These are phyloP conservation scores for Parazoanthus atlanticus DNA, from an alignment of 92 coral and sea anemone genomes.

Conservation along the genomic window DNA sequence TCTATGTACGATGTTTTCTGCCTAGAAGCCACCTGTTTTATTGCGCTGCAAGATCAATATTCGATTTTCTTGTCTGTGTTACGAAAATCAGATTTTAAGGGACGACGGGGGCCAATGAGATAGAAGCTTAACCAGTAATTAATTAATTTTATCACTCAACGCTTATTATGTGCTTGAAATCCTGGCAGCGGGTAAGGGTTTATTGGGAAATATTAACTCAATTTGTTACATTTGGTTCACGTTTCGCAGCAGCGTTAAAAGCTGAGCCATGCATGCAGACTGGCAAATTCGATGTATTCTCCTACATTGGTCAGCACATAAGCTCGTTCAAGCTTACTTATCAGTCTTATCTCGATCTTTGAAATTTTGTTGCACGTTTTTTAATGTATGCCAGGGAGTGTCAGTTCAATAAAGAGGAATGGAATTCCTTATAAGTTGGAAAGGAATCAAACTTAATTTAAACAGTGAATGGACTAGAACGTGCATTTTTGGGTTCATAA, in stretches of 20 bases:
- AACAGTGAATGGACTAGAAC: too few species aligned
- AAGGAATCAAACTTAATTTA: too few species aligned
- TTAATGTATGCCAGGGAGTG: too few species aligned
- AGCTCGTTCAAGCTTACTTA: too few species aligned
- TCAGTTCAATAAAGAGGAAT: too few species aligned
- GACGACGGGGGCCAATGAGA: background rate
- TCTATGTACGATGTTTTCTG: background rate
- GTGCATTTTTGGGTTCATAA: too few species aligned
- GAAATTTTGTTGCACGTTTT: too few species aligned
- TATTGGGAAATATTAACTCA: background rate
- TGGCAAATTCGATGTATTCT: too few species aligned
- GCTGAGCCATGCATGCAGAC: background rate
- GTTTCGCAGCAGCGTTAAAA: background rate
- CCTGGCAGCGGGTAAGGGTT: background rate
- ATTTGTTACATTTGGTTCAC: background rate
- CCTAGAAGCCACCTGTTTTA: constrained; percentile 16
- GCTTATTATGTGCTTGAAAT: background rate
- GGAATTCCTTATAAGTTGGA: too few species aligned
- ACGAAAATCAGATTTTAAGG: constrained; percentile 1
- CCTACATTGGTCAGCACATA: too few species aligned
- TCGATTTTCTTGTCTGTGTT: background rate
- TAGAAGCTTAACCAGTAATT: background rate
- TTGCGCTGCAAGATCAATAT: background rate
- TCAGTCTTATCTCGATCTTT: too few species aligned
- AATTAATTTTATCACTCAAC: background rate